These are phyloP conservation scores for Desmophyllum pertusum DNA, from an alignment of 92 coral and sea anemone genomes.

Conservation along the genomic window DNA sequence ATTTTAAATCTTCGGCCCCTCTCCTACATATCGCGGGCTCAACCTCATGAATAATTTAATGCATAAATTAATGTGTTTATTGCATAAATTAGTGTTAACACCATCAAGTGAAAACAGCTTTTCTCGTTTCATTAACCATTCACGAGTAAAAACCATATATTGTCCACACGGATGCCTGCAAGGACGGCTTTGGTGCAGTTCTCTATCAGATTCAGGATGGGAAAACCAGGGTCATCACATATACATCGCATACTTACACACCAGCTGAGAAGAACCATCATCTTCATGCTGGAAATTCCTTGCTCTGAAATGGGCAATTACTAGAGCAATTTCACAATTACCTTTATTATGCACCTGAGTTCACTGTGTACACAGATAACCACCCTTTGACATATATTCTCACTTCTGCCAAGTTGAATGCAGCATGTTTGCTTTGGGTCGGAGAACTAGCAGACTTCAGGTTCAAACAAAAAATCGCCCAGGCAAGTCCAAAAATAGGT, in stretches of 20 bases:
- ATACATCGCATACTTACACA: slow-evolving; percentile 14
- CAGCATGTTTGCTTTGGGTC: slow-evolving; percentile 58
- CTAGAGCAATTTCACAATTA: slow-evolving; percentile 42
- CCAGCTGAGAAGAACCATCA: slow-evolving; percentile 33
- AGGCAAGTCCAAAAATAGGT: slow-evolving; percentile 58
- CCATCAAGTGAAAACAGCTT: too few relatives aligned
- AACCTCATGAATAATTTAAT: too few relatives aligned
- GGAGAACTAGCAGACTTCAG: slow-evolving; percentile 64
- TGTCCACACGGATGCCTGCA: slow-evolving; percentile 25
- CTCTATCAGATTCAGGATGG: slow-evolving; percentile 23
- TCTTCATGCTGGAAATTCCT: slow-evolving; percentile 33
- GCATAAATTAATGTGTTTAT: too few relatives aligned
- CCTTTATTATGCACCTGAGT: slow-evolving; percentile 49
- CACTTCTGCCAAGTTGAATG: slow-evolving; percentile 62
- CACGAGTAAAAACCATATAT: slow-evolving; percentile 21
- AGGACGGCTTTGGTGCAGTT: slow-evolving; percentile 18
- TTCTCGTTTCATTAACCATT: too few relatives aligned
- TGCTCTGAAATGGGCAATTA: slow-evolving; percentile 38
- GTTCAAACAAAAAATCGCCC: slow-evolving; percentile 53
- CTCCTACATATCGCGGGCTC: too few relatives aligned
- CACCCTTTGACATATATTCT: slow-evolving; percentile 58
- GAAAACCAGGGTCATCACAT: slow-evolving; percentile 11
- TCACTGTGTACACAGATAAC: slow-evolving; percentile 58
- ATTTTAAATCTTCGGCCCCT: too few relatives aligned
- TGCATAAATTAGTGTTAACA: too few relatives aligned